Evolutionary conservation across 2,888 invertebrate genomes (phyloP).

Genomic region (Aproaerema taeniolella): DNA sequence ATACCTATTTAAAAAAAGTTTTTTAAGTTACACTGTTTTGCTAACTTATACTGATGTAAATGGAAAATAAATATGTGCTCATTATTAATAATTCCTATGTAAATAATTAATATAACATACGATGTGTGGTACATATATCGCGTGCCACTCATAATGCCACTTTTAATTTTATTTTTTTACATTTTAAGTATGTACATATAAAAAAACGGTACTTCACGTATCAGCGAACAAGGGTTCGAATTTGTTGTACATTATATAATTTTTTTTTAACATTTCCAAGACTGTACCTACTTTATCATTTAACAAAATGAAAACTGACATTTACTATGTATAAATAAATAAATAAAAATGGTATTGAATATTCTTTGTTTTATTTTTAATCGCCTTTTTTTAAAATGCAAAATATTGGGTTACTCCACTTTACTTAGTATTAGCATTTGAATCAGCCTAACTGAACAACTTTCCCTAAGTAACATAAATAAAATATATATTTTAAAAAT

Average conservation of each 20-base stretch:
- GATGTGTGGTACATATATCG: slow-evolving; percentile 28
- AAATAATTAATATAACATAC: slow-evolving; percentile 46
- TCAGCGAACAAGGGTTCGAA: slow-evolving; percentile 29
- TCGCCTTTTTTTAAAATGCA: too few species aligned
- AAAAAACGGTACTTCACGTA: slow-evolving; percentile 27
- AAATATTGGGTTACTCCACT: too few species aligned
- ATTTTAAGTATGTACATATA: slow-evolving; percentile 34
- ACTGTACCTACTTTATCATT: slow-evolving; percentile 70
- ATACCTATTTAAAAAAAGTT: too few species aligned
- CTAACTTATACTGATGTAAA: neutral
- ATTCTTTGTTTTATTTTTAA: slow-evolving; percentile 50
- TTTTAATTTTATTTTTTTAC: slow-evolving; percentile 33
- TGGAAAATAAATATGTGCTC: slow-evolving; percentile 24
- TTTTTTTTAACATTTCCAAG: slow-evolving; percentile 69
- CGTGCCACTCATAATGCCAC: slow-evolving; percentile 27
- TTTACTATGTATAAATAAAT: slow-evolving; percentile 74
- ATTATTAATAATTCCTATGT: slow-evolving; percentile 64
- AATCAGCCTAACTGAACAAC: slow-evolving; percentile 10
- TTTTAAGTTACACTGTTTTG: too few species aligned
- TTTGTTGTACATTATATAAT: slow-evolving; percentile 63
- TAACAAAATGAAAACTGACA: slow-evolving; percentile 62
- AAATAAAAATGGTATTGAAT: slow-evolving; percentile 62
- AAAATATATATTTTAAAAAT: too few species aligned
- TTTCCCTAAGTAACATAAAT: neutral
- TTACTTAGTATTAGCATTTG: too few species aligned